Evolutionary conservation across 2,797 vertebrate species (phyloP), one percentile per base, ranked within the genome.

Genomic region (Periparus ater): DNA sequence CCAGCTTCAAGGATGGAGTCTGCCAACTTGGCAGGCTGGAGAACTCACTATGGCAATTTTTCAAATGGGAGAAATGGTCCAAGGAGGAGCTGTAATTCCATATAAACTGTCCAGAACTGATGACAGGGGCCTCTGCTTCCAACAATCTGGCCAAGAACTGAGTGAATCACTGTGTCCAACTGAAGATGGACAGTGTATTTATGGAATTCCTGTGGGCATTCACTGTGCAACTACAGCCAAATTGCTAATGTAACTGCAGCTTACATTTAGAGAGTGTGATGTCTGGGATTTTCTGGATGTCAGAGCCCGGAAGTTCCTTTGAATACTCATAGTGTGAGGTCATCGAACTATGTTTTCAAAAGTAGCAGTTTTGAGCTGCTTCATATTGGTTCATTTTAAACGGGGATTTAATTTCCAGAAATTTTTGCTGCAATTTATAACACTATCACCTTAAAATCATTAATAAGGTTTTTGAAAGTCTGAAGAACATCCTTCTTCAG

Each of bases 1-100:
- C 97, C 98, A 98, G 89, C 79, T 91, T 95, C 38, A 10, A 93
- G 88, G 85, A 95, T 21, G 51, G 78, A 96, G 91, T 82, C 96
- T 98, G 98, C 97, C 98, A 98, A 97, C 71, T 98, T 98, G 97
- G 98, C 98, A 98, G 96, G 73, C 96, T 95, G 65, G 45, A 89
- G 95, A 95, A 93, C 96, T 97, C 93, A 72, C 90, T 57, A 61
- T 98, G 97, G 97, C 98, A 98, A 97, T 97, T 98, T 98, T 98
- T 98, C 97, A 98, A 97, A 96, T 88, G 66, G 82, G 81, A 97
- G 94, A 97, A 97, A 97, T 96, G 62, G 94, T 97, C 97, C 97
- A 98, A 98, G 89, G 85, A 97, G 96, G 97, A 97, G 96, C 93
- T 97, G 95, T 97, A 98, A 98, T 95, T 97, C 96, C 96, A 84